Conservation (phyloP, 1,140 invertebrate species). For the Brachionus koreanus region DNA sequence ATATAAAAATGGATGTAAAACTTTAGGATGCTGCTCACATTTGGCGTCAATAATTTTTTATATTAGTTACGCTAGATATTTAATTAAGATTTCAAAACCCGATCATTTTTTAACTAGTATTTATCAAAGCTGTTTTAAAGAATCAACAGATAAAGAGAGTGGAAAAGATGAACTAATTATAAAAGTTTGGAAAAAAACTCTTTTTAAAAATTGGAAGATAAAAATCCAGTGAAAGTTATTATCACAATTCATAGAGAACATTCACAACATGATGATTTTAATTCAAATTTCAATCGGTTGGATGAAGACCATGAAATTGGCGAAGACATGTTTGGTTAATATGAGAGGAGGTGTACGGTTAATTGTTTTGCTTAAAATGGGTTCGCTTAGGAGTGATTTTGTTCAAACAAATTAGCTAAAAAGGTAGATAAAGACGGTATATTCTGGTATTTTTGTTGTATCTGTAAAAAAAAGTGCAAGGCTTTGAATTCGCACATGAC, state of each 20-base stretch:
- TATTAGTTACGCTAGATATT: not conserved
- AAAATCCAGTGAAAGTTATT: not conserved
- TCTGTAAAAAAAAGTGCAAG: not conserved
- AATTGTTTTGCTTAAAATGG: too few relatives aligned
- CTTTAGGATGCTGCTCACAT: slow-evolving; percentile 4
- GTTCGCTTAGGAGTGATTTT: not conserved
- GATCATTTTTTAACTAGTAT: not conserved
- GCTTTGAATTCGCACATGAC: not conserved
- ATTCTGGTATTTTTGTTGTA: not conserved
- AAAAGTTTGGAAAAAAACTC: not conserved
- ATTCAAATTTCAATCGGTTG: not conserved
- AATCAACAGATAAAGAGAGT: not conserved
- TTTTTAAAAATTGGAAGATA: not conserved
- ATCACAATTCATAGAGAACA: too few relatives aligned
- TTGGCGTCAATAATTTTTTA: not conserved
- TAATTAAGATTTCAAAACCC: not conserved
- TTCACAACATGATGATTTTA: not conserved
- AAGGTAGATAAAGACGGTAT: not conserved
- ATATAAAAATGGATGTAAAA: slow-evolving; percentile 2
- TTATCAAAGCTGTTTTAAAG: not conserved
- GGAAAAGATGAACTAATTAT: not conserved
- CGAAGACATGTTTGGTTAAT: too few relatives aligned
- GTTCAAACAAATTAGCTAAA: not conserved
- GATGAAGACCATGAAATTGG: too few relatives aligned
- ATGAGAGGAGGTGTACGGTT: too few relatives aligned